Evolutionary conservation across 2,797 vertebrate species (phyloP).

Genomic region (Peromyscus melanophrys): DNA sequence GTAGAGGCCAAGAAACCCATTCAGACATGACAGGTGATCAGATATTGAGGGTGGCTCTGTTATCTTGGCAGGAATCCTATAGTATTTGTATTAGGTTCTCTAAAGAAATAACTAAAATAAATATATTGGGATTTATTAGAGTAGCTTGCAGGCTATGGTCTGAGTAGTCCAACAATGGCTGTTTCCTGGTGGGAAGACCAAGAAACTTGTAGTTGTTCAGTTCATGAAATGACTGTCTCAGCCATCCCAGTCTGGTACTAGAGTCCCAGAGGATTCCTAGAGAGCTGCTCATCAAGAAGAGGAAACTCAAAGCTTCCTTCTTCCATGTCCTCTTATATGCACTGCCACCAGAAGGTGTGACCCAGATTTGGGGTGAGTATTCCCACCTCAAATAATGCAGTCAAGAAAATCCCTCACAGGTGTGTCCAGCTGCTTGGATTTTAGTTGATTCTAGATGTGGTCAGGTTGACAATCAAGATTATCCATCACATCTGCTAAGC

Average conservation of each 20-base stretch:
- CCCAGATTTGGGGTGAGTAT: background rate
- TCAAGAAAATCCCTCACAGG: background rate
- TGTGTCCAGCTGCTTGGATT: background rate
- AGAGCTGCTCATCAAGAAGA: background rate
- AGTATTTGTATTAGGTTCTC: background rate
- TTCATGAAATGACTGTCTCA: background rate
- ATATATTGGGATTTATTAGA: background rate
- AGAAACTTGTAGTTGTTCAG: background rate
- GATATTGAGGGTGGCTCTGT: background rate
- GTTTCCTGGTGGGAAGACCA: background rate
- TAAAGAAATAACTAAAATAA: background rate
- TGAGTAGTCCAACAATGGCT: background rate
- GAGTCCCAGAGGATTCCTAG: background rate
- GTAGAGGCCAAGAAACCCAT: background rate
- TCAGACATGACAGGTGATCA: too few relatives aligned
- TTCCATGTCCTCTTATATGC: background rate
- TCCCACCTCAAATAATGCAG: background rate
- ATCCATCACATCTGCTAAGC: background rate
- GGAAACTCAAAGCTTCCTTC: background rate
- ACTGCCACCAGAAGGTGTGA: background rate
- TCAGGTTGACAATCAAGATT: background rate
- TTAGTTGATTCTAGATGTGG: background rate
- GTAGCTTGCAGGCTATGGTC: background rate
- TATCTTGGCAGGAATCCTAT: background rate
- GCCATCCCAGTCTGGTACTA: background rate